These are phyloP conservation scores for Amphiura filiformis DNA, from an alignment of 35 echinoderm and acorn worm genomes.

Conservation along the genomic window DNA sequence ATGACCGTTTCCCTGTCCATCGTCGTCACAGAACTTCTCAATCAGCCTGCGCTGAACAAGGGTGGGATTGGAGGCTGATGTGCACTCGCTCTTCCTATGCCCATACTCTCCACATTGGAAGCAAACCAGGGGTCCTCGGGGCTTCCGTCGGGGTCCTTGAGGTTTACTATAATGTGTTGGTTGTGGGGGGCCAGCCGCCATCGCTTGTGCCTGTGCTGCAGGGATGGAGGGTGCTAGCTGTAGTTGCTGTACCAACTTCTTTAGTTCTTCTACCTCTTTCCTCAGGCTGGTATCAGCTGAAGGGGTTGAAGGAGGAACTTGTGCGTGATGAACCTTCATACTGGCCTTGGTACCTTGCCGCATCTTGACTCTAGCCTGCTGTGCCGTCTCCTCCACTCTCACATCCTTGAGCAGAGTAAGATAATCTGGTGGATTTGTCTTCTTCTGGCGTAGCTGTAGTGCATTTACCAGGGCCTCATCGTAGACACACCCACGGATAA, in stretches of 20 bases:
- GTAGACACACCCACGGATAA: constrained; percentile 4
- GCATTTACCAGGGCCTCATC: background rate
- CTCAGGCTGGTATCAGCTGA: background rate
- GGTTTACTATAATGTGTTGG: background rate
- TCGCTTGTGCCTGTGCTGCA: too few relatives aligned
- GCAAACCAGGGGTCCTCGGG: background rate
- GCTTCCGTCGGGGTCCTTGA: too few relatives aligned
- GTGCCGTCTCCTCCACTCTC: constrained; percentile 26
- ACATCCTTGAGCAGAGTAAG: constrained; percentile 33
- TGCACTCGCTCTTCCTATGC: constrained; percentile 16
- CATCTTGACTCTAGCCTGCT: background rate
- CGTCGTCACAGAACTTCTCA: background rate
- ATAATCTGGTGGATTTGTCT: constrained; percentile 24
- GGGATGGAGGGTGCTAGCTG: too few relatives aligned
- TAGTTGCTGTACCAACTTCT: background rate
- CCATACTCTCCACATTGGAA: constrained; percentile 33
- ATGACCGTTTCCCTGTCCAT: constrained; percentile 26
- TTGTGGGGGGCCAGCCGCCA: too few relatives aligned
- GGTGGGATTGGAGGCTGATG: background rate
- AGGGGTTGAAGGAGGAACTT: background rate
- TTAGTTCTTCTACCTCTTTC: background rate
- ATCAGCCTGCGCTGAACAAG: constrained; percentile 43
- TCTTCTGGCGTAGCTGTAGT: constrained; percentile 18
- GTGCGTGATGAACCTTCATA: too few relatives aligned
- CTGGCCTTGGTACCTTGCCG: too few relatives aligned